These are phyloP conservation scores for human (Homo sapiens) DNA, from an alignment of 2,113 vertebrate species.

Conservation along the genomic window DNA sequence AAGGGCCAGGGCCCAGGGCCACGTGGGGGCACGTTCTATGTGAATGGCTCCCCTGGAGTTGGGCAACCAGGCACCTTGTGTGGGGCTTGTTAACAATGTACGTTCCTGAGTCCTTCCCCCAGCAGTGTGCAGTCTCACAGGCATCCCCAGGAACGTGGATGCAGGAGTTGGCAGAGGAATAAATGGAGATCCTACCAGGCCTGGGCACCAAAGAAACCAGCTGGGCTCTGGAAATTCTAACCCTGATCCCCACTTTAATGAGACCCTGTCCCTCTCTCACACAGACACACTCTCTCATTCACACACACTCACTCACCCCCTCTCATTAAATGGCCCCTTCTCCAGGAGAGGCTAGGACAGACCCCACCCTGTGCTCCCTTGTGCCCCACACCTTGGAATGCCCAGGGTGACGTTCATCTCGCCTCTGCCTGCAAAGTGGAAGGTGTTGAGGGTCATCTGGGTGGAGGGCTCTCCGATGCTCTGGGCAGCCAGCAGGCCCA, in stretches of 20 bases:
- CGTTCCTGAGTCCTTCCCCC: background rate
- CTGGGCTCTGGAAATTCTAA: background rate
- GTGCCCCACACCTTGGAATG: slow-evolving; percentile 91
- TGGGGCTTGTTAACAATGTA: background rate
- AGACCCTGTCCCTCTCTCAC: accelerated
- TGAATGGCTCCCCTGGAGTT: background rate
- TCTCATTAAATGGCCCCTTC: background rate
- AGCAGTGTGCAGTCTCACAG: background rate
- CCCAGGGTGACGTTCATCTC: slow-evolving; percentile 99
- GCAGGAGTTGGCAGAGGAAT: background rate
- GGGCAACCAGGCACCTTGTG: background rate
- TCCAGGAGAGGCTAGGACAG: background rate
- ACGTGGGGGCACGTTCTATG: background rate
- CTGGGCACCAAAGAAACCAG: background rate
- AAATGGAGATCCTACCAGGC: background rate
- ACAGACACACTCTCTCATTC: no score
- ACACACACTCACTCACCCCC: background rate
- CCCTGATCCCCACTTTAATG: background rate
- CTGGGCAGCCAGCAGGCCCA: slow-evolving; percentile 97
- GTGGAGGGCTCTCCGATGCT: slow-evolving; percentile 99
- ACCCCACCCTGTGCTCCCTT: accelerated
- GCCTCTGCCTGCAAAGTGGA: slow-evolving; percentile 98
- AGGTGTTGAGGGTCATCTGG: slow-evolving; percentile 99
- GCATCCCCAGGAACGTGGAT: background rate
- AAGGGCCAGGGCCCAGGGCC: background rate